Evolutionary conservation across 2,113 vertebrate genomes (phyloP), one percentile per base, ranked within the genome.

Genomic region (Drymodes brunneopygia): DNA sequence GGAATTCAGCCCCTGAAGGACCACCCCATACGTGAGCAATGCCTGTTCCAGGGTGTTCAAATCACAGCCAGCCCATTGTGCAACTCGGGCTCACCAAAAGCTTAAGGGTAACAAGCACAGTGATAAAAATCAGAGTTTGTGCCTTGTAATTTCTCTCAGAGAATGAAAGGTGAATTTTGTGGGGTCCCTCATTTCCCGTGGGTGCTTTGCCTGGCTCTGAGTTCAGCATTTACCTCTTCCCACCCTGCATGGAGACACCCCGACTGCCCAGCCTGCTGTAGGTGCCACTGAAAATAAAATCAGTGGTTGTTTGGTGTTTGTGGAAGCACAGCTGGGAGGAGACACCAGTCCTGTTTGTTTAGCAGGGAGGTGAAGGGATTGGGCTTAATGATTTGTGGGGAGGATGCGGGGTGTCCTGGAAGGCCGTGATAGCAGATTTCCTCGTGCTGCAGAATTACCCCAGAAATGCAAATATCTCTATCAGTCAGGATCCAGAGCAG

Each of bases 291-390:
- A 23, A 61, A 80, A 15, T 18, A 2, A 48, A 31, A n/a, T 10
- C 45, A 28, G 31, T 9, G 2, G 1, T 58, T 17, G 48, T n/a
- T 71, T 3, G 2, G 61, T 36, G 81, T 35, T 42, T 38, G 61
- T 69, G 88, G 44, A 7, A 64, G 21, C 53, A 1, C 56, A 24
- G 44, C 70, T 47, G 17, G 69, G 53, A 2, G 11, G 1, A 67
- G 91, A 53, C 85, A 91, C 67, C 94, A 74, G 86, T 23, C 61
- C 12, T 88, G 61, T 81, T 94, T 92, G 94, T 74, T 96, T 86
- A 92, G 95, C 88, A 81, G 94, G 86, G 90, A 10, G 90, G 75
- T 42, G 4, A 92, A 97, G 88, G 96, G 97, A 97, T 94, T 91
- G 78, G 89, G 92, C 19, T 97, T 85, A 81, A 88, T 80, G 96